Base-by-base conservation (phyloP, 2,113 vertebrate species). In the zebrafish (Danio rerio) region DNA sequence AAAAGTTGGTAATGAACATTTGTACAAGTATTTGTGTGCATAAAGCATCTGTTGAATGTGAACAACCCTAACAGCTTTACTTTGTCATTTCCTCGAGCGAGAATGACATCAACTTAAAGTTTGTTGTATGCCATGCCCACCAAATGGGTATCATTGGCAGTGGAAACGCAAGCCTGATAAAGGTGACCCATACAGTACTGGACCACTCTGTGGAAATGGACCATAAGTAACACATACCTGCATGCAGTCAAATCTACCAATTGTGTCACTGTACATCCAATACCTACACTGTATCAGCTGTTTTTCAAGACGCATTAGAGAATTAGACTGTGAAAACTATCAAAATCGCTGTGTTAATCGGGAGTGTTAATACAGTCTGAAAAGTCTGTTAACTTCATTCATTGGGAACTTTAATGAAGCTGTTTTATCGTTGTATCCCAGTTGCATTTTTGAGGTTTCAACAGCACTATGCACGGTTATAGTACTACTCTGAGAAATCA, bases 401-500 rank as follows among this genome's bases (percentile, higher is more conserved):
- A 18, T 42, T 12, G 8, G 15, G 21, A 45, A 16, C 9, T 20
- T 18, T 20, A 62, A 12, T 77, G n/a, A 52, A 63, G 75, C 45
- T 9, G 59, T 63, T 15, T 63, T 31, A n/a, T 9, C 20, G 21
- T 12, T 18, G 45, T 45, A 31, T 5, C 20, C 45, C 11, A 10
- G 43, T 40, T 63, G 3, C 8, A 52, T 4, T 78, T 78, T 78
- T n/a, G 11, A 7, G 9, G 5, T 75, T 77, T 49, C 9, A 10
- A 63, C 15, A 12, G 12, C 20, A 16, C 56, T 40, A 49, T 63
- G 59, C n/a, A 63, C 4, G 8, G 42, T 12, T 63, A 63, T 61
- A 78, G 20, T 63, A 63, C 45, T 52, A 49, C 59, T 62, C 59
- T 5, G 12, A 70, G 50, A 85, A 82, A 78, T 73, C 42, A 16